These are phyloP conservation scores for Cryptus armator DNA, from an alignment of 2,888 invertebrate genomes.

Conservation along the genomic window DNA sequence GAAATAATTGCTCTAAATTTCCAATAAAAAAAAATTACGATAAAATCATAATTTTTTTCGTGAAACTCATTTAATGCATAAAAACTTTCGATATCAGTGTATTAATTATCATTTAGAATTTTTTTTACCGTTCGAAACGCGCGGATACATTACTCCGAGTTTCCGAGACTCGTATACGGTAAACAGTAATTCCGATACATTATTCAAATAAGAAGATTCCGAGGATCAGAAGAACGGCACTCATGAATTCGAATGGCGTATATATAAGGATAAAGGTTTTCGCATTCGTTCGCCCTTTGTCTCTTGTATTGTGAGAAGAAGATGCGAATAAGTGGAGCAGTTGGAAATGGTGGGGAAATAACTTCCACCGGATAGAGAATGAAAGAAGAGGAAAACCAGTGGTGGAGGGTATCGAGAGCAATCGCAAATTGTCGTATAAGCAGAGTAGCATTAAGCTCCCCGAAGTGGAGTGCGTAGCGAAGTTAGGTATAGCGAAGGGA, in stretches of 20 bases:
- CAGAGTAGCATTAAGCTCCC: neutral
- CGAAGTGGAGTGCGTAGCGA: neutral
- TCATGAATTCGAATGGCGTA: conserved; percentile 17
- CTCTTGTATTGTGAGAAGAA: neutral
- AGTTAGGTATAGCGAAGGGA: neutral
- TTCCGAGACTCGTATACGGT: neutral
- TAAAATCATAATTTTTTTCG: too few relatives aligned
- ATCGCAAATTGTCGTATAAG: conserved; percentile 31
- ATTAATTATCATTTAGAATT: too few relatives aligned
- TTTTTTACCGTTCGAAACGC: too few relatives aligned
- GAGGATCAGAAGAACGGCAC: neutral
- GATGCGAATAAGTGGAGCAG: neutral
- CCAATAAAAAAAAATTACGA: too few relatives aligned
- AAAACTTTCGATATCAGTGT: too few relatives aligned
- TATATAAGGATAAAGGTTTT: neutral
- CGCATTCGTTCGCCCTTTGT: neutral
- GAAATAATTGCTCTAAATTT: neutral
- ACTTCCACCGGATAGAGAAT: neutral
- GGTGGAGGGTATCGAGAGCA: neutral
- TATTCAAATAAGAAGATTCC: conserved; percentile 40
- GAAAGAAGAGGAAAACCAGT: neutral
- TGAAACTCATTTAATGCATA: too few relatives aligned
- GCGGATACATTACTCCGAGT: neutral
- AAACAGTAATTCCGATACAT: conserved; percentile 22
- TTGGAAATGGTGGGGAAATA: neutral